Evolutionary conservation across 2,888 invertebrate genomes (phyloP), one percentile per base, ranked within the genome.

Genomic region (Terebella lapidaria): DNA sequence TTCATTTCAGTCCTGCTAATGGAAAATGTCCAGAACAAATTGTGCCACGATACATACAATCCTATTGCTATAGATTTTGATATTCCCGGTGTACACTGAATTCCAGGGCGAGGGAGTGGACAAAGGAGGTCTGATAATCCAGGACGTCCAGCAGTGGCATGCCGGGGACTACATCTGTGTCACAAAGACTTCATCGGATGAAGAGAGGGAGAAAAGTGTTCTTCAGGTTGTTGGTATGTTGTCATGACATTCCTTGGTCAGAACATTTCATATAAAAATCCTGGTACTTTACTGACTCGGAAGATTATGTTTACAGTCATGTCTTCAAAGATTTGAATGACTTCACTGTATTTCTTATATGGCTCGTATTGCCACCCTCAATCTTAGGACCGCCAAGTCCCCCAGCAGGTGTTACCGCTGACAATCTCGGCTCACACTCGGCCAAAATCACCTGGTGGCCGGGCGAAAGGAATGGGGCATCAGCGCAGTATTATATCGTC

Each of bases 111-210:
- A 60, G 18, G 67, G 70, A 20, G 68, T 72, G 25, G 63, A 67
- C 56, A 54, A 67, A 26, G 70, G 78, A 1, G 74, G 75, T 45
- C 64, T 81, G 2, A 71, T 74, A 49, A 72, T 95, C 64, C 86
- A 86, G 62, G 92, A 93, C 73, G 85, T 90, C 0, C 91, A 92
- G 24, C 86, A 92, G 62, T 85, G 89, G 2, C 94, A 95, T 78
- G 87, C 88, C 4, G 95, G 95, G 0, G 89, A 90, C 62, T 96
- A 94, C 78, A 91, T 91, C 75, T 96, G 96, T 75, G 86, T 91
- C 28, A 90, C 92, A 0, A 90, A 90, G 76, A 53, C 53, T 15
- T 5, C 53, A 25, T 28, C 53, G 22, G 53, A 28, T 5, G 29
- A 27, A 35, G 42, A 15, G 10, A 35, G 10, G 10, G 10, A 10